phyloP scores from a whole-genome alignment of 2,113 vertebrate genomes.

The Serranochromis macrocephalus region DNA sequence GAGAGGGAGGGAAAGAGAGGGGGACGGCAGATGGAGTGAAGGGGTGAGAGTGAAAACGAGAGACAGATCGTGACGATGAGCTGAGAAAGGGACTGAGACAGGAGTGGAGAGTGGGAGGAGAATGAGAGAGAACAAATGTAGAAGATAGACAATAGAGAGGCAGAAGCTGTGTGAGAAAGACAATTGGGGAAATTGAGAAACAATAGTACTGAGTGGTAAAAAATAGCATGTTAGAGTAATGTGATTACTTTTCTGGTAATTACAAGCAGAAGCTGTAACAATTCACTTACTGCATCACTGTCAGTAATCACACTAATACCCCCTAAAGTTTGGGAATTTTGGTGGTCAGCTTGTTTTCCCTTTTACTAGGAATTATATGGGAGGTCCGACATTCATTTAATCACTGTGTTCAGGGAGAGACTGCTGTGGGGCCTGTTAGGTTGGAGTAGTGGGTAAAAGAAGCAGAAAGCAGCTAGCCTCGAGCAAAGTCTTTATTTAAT shows the following conservation, averaged over 20 bases:
- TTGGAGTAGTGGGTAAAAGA: background rate
- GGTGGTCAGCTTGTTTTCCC: background rate
- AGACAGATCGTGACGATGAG: background rate
- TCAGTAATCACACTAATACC: background rate
- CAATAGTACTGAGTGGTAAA: background rate
- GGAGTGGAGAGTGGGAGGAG: background rate
- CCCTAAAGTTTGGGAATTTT: background rate
- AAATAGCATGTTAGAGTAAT: background rate
- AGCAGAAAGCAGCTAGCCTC: background rate
- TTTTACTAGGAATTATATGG: background rate
- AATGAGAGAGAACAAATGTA: background rate
- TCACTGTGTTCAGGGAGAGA: background rate
- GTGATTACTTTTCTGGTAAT: background rate
- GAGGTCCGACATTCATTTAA: background rate
- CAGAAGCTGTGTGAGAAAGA: background rate
- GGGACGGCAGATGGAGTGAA: conserved; percentile 12
- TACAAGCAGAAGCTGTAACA: background rate
- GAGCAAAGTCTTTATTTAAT: background rate
- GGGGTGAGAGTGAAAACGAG: background rate
- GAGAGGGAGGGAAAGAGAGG: background rate
- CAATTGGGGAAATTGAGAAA: background rate
- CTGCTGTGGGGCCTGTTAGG: background rate
- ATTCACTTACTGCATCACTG: background rate
- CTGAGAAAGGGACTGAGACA: background rate
- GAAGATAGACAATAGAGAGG: background rate